Evolutionary conservation across 2,797 vertebrate genomes (phyloP), one percentile per base, ranked within the genome.

Genomic region (Peromyscus eremicus): DNA sequence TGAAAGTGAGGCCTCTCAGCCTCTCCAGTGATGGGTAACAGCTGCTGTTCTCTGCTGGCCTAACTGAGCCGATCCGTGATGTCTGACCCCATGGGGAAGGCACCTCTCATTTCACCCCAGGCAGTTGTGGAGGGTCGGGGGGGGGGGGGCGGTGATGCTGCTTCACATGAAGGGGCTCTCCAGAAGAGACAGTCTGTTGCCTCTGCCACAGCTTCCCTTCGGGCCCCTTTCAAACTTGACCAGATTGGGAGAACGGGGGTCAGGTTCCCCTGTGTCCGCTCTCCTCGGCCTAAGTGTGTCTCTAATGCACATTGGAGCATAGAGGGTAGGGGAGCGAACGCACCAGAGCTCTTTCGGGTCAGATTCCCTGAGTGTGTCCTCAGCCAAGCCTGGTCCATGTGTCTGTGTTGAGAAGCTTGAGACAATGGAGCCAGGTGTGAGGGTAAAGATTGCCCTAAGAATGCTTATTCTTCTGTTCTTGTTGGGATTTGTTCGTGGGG

Each of bases 341-440:
- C 96, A 92, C 92, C 95, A 97, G 97, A 83, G 64, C 91, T 97
- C 83, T 82, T 89, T 57, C 96, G 88, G 92, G 87, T 95, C 96
- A 77, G 94, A 95, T 94, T 73, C 84, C 92, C 82, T 94, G 88
- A 82, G 92, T 84, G 91, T 96, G 95, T 92, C 91, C 86, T 75
- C 60, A 52, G 95, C 93, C 89, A 12, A 97, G 79, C 93, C 73
- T 87, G 82, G 52, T 79, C 25, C 0, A 0, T 97, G 92, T 17
- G 2, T 2, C 21, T 55, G 79, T 96, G 86, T 84, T 81, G 91
- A 95, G 71, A 94, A 91, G 55, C 79, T 66, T 94, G 75, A 79
- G 92, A 32, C 37, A 29, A 71, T 27, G 80, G 77, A 94, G 75
- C 84, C 52, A 8, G 93, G 76, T 71, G 64, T 55, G 91, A 29